phyloP scores from a whole-genome alignment of 2,797 vertebrate genomes.

The Chaenodraco wilsoni region DNA sequence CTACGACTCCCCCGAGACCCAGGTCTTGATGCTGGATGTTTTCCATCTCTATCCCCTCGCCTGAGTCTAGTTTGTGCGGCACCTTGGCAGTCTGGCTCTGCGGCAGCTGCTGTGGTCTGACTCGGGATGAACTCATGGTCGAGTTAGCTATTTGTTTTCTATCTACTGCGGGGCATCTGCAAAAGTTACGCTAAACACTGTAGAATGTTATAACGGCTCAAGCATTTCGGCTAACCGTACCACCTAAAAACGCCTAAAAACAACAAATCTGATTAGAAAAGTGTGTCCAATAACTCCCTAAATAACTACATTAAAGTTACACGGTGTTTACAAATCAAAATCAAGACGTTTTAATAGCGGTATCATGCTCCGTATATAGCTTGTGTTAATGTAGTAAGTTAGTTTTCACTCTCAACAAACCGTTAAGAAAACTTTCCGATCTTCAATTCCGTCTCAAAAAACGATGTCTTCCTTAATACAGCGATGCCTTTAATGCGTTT shows the following conservation, averaged over 20 bases:
- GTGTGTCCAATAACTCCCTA: background rate
- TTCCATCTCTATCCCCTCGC: conserved; percentile 86
- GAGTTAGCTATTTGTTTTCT: background rate
- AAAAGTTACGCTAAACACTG: background rate
- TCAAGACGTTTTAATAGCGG: background rate
- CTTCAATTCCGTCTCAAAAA: conserved; percentile 15
- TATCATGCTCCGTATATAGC: background rate
- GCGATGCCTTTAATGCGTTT: conserved; percentile 9
- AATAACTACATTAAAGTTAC: background rate
- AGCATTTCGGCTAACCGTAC: background rate
- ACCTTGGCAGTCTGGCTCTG: conserved; percentile 64
- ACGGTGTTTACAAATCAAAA: background rate
- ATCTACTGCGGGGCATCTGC: conserved; percentile 21
- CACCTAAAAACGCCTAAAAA: background rate
- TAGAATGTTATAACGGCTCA: background rate
- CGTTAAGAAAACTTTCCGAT: conserved; percentile 26
- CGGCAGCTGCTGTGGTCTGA: conserved; percentile 74
- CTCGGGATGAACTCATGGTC: conserved; percentile 81
- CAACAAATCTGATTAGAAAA: background rate
- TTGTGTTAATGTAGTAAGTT: background rate
- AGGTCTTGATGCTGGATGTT: conserved; percentile 84
- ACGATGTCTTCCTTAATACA: conserved; percentile 13
- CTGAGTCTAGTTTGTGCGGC: conserved; percentile 63
- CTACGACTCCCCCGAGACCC: conserved; percentile 74
- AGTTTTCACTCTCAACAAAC: conserved; percentile 17